A percentile compares a stretch with the other conserved stretches of the same genome.
Evolutionary conservation across 2,113 vertebrate species (phyloP).

Genomic region (Platycercus adscitus): DNA sequence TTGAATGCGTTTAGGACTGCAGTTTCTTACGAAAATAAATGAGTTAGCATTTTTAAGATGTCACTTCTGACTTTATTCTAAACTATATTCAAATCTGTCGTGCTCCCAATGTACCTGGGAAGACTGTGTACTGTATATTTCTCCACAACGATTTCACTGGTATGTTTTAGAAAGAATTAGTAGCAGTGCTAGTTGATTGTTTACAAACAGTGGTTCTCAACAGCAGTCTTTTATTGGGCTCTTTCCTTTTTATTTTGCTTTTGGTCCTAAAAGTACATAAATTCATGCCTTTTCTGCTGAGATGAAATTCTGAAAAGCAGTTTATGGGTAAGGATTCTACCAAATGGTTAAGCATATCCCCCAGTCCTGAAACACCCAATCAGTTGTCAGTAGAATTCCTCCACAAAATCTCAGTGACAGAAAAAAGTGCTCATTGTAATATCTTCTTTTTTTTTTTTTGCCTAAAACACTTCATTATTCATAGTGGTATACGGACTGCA

Average conservation of each 20-base stretch:
- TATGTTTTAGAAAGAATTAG: background rate
- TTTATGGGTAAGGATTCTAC: background rate
- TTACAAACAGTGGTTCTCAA: background rate
- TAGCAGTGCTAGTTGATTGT: background rate
- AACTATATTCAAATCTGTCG: background rate
- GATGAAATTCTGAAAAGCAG: background rate
- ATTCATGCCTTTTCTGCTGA: background rate
- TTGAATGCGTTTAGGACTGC: background rate
- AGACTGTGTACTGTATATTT: background rate
- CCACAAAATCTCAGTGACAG: constrained; percentile 32
- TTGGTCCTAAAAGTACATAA: background rate
- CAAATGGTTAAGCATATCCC: constrained; percentile 35
- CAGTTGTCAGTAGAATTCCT: constrained; percentile 19
- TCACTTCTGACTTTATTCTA: background rate
- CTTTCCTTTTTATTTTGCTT: background rate
- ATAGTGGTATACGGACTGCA: constrained; percentile 33
- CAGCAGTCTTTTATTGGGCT: background rate
- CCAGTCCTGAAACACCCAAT: constrained; percentile 35
- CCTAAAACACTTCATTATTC: constrained; percentile 68
- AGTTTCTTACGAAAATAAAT: background rate
- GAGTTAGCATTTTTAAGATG: background rate
- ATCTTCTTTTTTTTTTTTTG: background rate
- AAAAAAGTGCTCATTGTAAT: constrained; percentile 41
- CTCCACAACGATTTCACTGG: background rate
- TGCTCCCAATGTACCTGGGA: background rate